Base-by-base conservation (phyloP, 2,797 vertebrate species). In the Rhinella marina region DNA sequence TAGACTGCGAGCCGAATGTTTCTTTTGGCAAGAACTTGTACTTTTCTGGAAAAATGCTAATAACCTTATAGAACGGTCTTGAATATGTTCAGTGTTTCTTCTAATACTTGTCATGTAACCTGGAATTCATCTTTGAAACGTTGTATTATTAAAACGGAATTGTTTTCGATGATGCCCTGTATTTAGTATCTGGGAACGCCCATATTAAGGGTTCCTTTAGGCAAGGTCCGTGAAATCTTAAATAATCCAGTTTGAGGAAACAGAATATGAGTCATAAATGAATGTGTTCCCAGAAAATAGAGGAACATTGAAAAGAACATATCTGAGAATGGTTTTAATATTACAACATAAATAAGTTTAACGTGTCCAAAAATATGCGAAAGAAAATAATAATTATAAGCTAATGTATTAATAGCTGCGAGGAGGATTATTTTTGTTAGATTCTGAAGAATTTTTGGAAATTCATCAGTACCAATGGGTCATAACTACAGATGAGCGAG, bases 271-370 rank as follows among this genome's bases (percentile, higher is more conserved):
- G 54, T 75, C 82, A 84, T 59, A 75, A 56, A 75, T 84, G 14
- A 73, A 84, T 19, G 29, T 73, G 70, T 84, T 75, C 68, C 70
- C 82, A 75, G 82, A 84, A 84, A 75, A 84, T 48, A 84, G 57
- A 7, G 21, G 54, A 75, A 75, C 82, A 61, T 6, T 84, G 54
- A 75, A 72, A 50, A 75, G n/a, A n/a, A 84, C 29, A 84, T 75
- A 75, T 72, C 48, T 84, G 64, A 5, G 56, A 84, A 70, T 84
- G 50, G 64, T 84, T 84, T 73, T 73, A 27, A 84, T 84, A 72
- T 56, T 56, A 32, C 48, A 57, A 72, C 81, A 41, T 50, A 29
- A 52, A 70, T 56, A 25, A 27, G 7, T 54, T 82, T 16, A 54
- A 3, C 25, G 10, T 78, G 54, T 79, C 56, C 57, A 16, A 52